Conservation (phyloP, 2,797 vertebrate species). For the Erithacus rubecula region DNA sequence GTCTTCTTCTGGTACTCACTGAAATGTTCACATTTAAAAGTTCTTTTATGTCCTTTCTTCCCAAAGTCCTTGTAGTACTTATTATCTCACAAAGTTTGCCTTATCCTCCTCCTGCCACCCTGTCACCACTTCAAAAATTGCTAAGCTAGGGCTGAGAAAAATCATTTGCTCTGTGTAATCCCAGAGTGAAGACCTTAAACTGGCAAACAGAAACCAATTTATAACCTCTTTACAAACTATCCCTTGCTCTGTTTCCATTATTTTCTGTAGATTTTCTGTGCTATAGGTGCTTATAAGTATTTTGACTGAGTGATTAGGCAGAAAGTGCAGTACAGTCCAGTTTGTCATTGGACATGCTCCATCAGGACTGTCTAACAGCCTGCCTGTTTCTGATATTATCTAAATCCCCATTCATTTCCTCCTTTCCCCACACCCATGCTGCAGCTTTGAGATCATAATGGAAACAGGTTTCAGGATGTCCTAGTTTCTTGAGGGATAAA, state of each 20-base stretch:
- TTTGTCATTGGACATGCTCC: not conserved
- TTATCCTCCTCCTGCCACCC: not conserved
- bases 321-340: not conserved
- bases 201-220: not conserved
- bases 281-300: not conserved
- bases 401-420: not conserved
- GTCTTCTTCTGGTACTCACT: not conserved
- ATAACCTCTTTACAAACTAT: not conserved
- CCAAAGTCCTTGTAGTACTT: not conserved
- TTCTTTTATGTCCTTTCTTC: not conserved
- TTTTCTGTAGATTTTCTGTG: not conserved
- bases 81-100: not conserved
- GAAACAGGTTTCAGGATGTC: not conserved
- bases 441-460: not conserved
- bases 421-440: not conserved
- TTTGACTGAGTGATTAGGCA: not conserved
- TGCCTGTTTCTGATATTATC: not conserved
- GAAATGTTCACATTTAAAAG: conserved; percentile 3
- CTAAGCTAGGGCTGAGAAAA: conserved; percentile 11
- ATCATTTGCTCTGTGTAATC: not conserved
- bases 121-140: conserved; percentile 13
- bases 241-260: not conserved
- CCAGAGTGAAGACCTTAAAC: not conserved
- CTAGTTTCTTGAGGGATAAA: not conserved
- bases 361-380: not conserved